Evolutionary conservation across 2,888 invertebrate genomes (phyloP), one percentile per base, ranked within the genome.

Genomic region (Dynastes maya): DNA sequence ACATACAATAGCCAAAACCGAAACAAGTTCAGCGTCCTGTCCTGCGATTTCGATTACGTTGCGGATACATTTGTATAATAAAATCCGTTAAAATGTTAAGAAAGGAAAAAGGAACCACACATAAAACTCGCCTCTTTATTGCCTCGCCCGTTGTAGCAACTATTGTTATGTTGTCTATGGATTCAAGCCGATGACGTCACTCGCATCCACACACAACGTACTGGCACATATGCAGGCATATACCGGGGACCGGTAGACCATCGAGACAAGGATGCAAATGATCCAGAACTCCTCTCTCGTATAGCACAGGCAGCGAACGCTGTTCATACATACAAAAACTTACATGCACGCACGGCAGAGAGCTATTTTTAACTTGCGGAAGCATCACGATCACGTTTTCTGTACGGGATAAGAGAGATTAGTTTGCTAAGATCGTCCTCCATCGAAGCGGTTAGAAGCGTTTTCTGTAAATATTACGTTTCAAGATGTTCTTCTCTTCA

Each of bases 381-480:
- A 55, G 55, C 55, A 37, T 37, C 32, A 55, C 55, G 55, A 55
- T 55, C 55, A 55, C 55, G 55, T 55, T 55, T 55, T 55, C 55
- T 55, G 13, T 55, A 55, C 55, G 55, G 55, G 55, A 55, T 55
- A 55, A 22, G 16, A 55, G 55, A 22, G 22, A 55, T 55, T 55
- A 55, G 55, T 55, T 55, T 37, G 32, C 32, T 5, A 11, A 8
- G 45, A 11, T 45, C n/a, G 55, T 55, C 55, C 55, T 55, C 55
- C 13, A 8, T 22, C 22, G 55, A 13, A 55, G 55, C 55, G 13
- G 55, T 55, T 55, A 55, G 55, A 16, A 55, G 55, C 61, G 29
- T 61, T 61, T 61, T 61, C 61, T 61, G 61, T 61, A 61, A 61
- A 61, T 61, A 61, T 61, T 61, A 61, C 61, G 61, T 61, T 61